Evolutionary conservation across 2,888 invertebrate species (phyloP).

Genomic region (Calliopum simillimum): DNA sequence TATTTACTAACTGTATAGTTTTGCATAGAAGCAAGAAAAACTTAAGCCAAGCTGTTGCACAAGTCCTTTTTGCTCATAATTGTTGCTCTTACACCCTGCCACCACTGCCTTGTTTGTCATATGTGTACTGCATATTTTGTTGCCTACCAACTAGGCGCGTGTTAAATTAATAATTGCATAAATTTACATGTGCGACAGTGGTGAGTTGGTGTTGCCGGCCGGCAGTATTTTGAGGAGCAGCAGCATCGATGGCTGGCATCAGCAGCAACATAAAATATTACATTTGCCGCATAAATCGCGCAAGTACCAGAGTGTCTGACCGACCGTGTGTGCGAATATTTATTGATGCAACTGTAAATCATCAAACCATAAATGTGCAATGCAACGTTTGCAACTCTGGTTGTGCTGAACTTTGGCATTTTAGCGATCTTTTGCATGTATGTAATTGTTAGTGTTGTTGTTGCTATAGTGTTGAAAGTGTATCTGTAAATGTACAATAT

Average conservation of each 20-base stretch:
- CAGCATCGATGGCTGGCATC: too few species aligned
- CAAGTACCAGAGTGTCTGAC: slow-evolving; percentile 58
- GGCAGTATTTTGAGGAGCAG: too few species aligned
- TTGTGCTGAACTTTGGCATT: slow-evolving; percentile 7
- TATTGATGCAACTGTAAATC: slow-evolving; percentile 66
- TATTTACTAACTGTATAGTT: too few species aligned
- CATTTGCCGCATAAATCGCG: slow-evolving; percentile 63
- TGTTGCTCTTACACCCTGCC: too few species aligned
- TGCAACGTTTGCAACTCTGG: background rate
- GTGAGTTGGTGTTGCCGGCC: too few species aligned
- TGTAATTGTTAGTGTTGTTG: too few species aligned
- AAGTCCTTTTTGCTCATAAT: too few species aligned
- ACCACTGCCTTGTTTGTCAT: too few species aligned
- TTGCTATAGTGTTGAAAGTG: too few species aligned
- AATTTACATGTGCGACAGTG: slow-evolving; percentile 65
- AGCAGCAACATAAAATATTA: slow-evolving; percentile 50
- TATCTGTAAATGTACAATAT: background rate
- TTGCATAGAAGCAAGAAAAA: too few species aligned
- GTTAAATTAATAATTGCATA: slow-evolving; percentile 68
- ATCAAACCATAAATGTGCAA: slow-evolving; percentile 64
- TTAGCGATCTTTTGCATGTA: background rate
- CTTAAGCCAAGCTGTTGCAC: too few species aligned
- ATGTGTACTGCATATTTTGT: slow-evolving; percentile 7
- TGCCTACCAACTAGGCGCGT: slow-evolving; percentile 52
- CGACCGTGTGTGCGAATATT: slow-evolving; percentile 64